phyloP scores from a whole-genome alignment of 1,140 invertebrate species.

The Trichogramma pretiosum region DNA sequence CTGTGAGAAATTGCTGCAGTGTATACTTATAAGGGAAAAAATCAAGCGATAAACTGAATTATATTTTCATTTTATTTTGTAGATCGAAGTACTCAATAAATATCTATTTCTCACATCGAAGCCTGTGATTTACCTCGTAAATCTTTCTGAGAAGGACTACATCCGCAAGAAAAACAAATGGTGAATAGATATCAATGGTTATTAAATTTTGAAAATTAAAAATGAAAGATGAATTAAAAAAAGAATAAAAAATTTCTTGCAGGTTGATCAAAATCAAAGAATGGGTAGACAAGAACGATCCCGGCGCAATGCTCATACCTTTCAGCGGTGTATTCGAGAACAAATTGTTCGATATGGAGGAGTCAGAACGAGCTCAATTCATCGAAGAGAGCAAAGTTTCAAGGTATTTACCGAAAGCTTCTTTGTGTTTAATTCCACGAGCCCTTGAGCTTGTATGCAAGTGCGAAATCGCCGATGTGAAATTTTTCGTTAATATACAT shows the following conservation, averaged over 20 bases:
- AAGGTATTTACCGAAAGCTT: no score
- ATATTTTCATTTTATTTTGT: slow-evolving; percentile 28
- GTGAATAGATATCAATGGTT: slow-evolving; percentile 44
- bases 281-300: slow-evolving; percentile 97
- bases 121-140: slow-evolving; percentile 94
- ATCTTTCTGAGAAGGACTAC: slow-evolving; percentile 96
- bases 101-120: slow-evolving; percentile 97
- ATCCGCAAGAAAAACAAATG: slow-evolving; percentile 99
- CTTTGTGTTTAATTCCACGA: no score
- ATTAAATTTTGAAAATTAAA: background rate
- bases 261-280: slow-evolving; percentile 98
- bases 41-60: no score
- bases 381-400: slow-evolving; percentile 70
- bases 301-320: slow-evolving; percentile 84
- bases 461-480: no score
- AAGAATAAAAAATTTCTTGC: slow-evolving; percentile 11
- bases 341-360: slow-evolving; percentile 81
- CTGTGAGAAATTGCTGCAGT: no score
- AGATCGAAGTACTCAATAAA: slow-evolving; percentile 97
- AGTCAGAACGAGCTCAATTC: slow-evolving; percentile 63
- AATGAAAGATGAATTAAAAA: background rate
- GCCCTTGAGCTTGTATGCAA: no score
- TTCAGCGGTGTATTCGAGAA: slow-evolving; percentile 91
- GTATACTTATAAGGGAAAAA: no score
- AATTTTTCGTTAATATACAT: no score